A percentile compares a stretch with the other conserved stretches of the same genome.
These are phyloP conservation scores for Nothobranchius furzeri DNA, from an alignment of 2,113 vertebrate genomes.

Conservation along the genomic window DNA sequence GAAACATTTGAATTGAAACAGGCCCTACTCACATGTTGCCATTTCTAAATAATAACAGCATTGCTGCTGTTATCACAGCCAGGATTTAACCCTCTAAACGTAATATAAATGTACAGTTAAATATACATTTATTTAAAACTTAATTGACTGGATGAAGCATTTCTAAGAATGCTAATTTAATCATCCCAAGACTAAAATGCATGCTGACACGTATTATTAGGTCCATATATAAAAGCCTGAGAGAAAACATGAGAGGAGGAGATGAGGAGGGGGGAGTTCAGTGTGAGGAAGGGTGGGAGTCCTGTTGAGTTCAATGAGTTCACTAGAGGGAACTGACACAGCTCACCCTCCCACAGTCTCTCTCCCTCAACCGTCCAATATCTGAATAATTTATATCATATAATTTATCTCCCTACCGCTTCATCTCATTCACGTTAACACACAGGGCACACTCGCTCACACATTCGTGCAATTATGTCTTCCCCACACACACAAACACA, in stretches of 20 bases:
- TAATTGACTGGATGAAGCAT: not conserved
- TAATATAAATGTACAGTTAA: not conserved
- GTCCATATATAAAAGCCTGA: constrained; percentile 43
- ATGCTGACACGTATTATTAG: constrained; percentile 44
- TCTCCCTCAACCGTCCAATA: constrained; percentile 26
- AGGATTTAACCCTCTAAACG: not conserved
- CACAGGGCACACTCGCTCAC: constrained; percentile 15
- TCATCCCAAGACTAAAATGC: not conserved
- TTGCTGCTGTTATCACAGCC: not conserved
- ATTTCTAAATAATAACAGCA: not conserved
- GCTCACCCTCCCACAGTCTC: constrained; percentile 44
- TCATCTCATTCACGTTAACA: constrained; percentile 41
- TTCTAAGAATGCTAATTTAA: not conserved
- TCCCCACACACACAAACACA: constrained; percentile 1
- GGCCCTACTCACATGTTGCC: not conserved
- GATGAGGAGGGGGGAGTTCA: constrained; percentile 35
- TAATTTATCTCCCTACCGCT: constrained; percentile 68
- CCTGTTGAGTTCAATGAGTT: constrained; percentile 64
- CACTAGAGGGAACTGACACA: constrained; percentile 56
- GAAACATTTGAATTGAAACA: not conserved
- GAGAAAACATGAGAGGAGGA: constrained; percentile 64
- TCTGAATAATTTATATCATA: constrained; percentile 75
- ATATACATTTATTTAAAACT: not conserved
- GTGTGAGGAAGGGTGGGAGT: constrained; percentile 62
- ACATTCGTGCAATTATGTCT: constrained; percentile 34